Evolutionary conservation across 2,797 vertebrate genomes (phyloP).

Genomic region (Cryptoblepharus egeriae): DNA sequence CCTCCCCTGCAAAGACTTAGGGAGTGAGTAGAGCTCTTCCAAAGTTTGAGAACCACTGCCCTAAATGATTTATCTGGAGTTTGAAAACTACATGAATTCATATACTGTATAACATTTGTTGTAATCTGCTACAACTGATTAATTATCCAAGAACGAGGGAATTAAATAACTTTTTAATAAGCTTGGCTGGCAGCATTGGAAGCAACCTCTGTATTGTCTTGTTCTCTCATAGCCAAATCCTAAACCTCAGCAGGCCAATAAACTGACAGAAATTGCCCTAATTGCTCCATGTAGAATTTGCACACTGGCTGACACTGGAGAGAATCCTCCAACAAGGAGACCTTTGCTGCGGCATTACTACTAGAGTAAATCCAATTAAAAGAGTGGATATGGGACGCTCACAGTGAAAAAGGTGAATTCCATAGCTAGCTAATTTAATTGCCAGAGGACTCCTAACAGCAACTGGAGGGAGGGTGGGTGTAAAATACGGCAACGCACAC

Average conservation of each 20-base stretch:
- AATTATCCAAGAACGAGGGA: not conserved
- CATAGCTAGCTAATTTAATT: not conserved
- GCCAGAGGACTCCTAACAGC: not conserved
- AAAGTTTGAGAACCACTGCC: too few species aligned
- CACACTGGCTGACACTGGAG: not conserved
- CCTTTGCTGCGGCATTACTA: not conserved
- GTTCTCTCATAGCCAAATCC: not conserved
- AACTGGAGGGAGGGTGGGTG: too few species aligned
- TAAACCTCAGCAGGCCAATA: not conserved
- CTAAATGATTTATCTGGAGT: not conserved
- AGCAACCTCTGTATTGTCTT: not conserved
- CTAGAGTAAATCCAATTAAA: constrained; percentile 19
- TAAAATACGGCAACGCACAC: not conserved
- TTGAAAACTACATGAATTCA: not conserved
- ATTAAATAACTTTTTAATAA: not conserved
- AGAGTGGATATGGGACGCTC: not conserved
- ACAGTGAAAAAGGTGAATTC: not conserved
- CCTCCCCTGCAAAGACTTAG: too few species aligned
- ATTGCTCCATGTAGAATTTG: not conserved
- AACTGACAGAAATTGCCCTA: not conserved
- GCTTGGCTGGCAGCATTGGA: not conserved
- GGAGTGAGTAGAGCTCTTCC: too few species aligned
- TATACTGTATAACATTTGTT: not conserved
- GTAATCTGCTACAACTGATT: not conserved
- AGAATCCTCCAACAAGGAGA: not conserved